Evolutionary conservation across 2,797 vertebrate species (phyloP).

Genomic region (Schizopygopsis pylzovi): DNA sequence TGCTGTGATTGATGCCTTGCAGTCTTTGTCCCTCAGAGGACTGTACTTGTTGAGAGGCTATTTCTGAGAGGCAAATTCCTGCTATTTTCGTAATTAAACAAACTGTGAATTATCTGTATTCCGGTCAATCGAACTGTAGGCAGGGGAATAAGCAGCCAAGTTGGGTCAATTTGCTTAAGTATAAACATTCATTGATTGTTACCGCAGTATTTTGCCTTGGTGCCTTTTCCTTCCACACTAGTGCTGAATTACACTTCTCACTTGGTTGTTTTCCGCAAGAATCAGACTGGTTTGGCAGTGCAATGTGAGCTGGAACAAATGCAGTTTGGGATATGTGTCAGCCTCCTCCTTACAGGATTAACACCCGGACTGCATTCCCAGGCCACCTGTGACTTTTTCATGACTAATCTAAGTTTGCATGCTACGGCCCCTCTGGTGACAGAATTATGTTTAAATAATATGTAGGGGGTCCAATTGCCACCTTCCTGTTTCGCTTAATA

Average conservation of each 20-base stretch:
- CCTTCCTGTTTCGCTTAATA: constrained; percentile 34
- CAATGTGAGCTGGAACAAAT: constrained; percentile 51
- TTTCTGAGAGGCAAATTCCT: constrained; percentile 42
- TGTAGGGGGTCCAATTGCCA: constrained; percentile 42
- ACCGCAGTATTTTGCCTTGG: constrained; percentile 35
- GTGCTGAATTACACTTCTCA: constrained; percentile 49
- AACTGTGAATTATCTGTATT: constrained; percentile 36
- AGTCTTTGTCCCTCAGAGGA: constrained; percentile 24
- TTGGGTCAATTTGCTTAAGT: constrained; percentile 49
- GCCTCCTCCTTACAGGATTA: constrained; percentile 62
- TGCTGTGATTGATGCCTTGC: not conserved
- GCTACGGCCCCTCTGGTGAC: constrained; percentile 43
- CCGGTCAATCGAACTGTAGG: constrained; percentile 45
- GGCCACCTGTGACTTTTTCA: constrained; percentile 49
- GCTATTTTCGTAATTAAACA: constrained; percentile 51
- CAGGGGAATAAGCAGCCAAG: constrained; percentile 51
- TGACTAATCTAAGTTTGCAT: constrained; percentile 52
- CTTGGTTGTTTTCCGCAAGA: constrained; percentile 48
- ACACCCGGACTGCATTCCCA: constrained; percentile 53
- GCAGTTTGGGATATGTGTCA: constrained; percentile 43
- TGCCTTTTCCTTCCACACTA: constrained; percentile 32
- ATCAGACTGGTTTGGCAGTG: constrained; percentile 44
- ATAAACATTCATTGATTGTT: constrained; percentile 56
- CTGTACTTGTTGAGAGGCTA: constrained; percentile 39
- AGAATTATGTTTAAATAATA: constrained; percentile 37